phyloP scores from a whole-genome alignment of 2,113 vertebrate species.

The Otolemur garnettii region DNA sequence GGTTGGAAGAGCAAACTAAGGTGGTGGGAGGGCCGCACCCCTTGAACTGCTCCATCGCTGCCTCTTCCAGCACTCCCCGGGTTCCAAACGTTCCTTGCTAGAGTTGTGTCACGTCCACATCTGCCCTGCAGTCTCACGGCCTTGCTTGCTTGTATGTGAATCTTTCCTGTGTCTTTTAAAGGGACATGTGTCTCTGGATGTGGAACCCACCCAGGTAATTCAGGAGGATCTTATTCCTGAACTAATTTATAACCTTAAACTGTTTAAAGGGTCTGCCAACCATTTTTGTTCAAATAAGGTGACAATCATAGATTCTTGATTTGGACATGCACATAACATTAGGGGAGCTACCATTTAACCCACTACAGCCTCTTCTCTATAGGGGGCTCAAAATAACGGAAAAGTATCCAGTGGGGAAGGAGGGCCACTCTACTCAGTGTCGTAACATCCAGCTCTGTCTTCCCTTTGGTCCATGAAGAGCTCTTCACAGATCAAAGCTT shows the following conservation, averaged over 20 bases:
- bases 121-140: background rate
- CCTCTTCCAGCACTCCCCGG: background rate
- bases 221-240: background rate
- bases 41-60: background rate
- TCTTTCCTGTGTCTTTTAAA: background rate
- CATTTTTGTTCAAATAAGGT: background rate
- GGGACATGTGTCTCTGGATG: background rate
- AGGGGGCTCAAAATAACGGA: background rate
- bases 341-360: background rate
- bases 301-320: background rate
- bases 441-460: background rate
- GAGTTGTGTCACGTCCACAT: background rate
- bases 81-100: background rate
- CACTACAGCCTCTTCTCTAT: accelerated
- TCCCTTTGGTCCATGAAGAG: background rate
- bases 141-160: background rate
- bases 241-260: background rate
- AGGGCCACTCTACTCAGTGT: background rate
- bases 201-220: background rate
- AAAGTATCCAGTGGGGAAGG: background rate
- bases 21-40: accelerated
- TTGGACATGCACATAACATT: background rate
- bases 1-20: background rate
- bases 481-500: background rate
- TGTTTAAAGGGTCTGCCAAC: background rate